A percentile compares a stretch with the other conserved stretches of the same genome.
Conservation (phyloP, 2,797 vertebrate genomes). For the Nyctalus aviator region DNA sequence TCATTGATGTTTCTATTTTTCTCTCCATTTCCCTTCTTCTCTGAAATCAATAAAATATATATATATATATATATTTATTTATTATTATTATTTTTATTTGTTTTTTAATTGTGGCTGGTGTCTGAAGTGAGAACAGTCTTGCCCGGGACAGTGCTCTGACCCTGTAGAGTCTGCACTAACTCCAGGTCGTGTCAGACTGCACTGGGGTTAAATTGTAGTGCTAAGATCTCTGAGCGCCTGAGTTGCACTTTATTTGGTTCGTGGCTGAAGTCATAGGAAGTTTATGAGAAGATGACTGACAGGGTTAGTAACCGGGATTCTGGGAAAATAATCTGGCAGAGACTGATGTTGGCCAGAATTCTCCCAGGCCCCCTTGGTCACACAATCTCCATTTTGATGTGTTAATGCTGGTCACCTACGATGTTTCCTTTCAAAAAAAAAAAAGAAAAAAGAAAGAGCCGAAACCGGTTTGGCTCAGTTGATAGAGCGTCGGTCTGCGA, state of each 20-base stretch:
- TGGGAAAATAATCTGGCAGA: neutral
- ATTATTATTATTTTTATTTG: too few relatives aligned
- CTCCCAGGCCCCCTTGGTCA: neutral
- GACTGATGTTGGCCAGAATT: neutral
- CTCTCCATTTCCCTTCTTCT: too few relatives aligned
- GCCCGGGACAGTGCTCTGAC: neutral
- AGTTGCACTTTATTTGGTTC: neutral
- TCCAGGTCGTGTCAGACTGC: too few relatives aligned
- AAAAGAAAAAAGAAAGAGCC: too few relatives aligned
- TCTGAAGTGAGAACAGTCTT: neutral
- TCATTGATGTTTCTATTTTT: too few relatives aligned
- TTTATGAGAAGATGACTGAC: neutral
- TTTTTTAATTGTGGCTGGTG: neutral
- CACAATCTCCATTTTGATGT: neutral
- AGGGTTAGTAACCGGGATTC: neutral
- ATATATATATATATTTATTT: too few relatives aligned
- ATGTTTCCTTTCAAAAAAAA: neutral
- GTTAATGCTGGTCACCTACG: neutral
- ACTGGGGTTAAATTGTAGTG: accelerated
- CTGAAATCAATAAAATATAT: too few relatives aligned
- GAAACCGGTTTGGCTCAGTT: too few relatives aligned
- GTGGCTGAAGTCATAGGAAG: neutral
- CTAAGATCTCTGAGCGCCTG: neutral
- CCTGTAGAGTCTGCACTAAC: neutral
- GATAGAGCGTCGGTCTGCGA: too few relatives aligned